Percentiles rank a stretch among this genome's conserved stretches.
phyloP scores from a whole-genome alignment of 2,888 invertebrate genomes.

The Leucophenga montana region DNA sequence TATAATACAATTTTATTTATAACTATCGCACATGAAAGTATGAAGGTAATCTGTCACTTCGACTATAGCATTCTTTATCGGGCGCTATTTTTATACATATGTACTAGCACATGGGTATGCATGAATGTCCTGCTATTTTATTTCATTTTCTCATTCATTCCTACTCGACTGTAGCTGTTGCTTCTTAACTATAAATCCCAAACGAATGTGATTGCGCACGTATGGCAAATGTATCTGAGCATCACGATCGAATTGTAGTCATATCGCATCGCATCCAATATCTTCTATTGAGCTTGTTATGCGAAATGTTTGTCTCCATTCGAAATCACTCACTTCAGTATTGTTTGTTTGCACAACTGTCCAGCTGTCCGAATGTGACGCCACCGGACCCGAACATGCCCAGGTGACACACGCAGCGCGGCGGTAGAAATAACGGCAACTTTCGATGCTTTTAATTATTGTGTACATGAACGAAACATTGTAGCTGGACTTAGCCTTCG shows the following conservation, averaged over 20 bases:
- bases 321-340: background rate
- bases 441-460: slow-evolving; percentile 68
- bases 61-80: too few relatives aligned
- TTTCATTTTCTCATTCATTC: too few relatives aligned
- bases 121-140: slow-evolving; percentile 7
- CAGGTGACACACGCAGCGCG: too few relatives aligned
- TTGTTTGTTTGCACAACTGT: too few relatives aligned
- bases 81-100: too few relatives aligned
- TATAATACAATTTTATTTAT: too few relatives aligned
- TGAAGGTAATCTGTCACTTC: too few relatives aligned
- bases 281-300: slow-evolving; percentile 21
- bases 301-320: slow-evolving; percentile 6
- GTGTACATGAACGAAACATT: slow-evolving; percentile 64
- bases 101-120: too few relatives aligned
- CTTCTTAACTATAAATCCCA: slow-evolving; percentile 47
- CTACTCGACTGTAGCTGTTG: slow-evolving; percentile 41
- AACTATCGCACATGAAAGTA: too few relatives aligned
- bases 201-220: slow-evolving; percentile 61
- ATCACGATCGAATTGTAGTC: too few relatives aligned
- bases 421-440: background rate
- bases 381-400: too few relatives aligned
- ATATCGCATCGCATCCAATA: background rate
- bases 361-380: too few relatives aligned
- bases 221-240: slow-evolving; percentile 47
- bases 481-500: slow-evolving; percentile 53